phyloP scores from a whole-genome alignment of 1,140 invertebrate genomes.

The Heliconius congener region DNA sequence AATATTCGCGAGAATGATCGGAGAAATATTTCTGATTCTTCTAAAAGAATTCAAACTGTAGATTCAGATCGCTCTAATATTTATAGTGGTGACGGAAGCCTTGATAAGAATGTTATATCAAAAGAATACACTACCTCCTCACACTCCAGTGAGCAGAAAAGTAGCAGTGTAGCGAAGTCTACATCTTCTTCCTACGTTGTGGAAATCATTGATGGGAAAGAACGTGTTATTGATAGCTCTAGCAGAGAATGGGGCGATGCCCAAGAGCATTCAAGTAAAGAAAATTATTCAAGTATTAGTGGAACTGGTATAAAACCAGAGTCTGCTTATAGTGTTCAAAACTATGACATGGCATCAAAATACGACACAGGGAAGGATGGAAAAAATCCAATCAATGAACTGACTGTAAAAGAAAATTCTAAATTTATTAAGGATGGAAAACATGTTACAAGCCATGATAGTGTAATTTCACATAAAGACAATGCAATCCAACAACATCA shows the following conservation, averaged over 20 bases:
- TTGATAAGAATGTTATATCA: constrained; percentile 65
- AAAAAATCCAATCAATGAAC: constrained; percentile 62
- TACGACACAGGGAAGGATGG: constrained; percentile 82
- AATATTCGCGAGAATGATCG: constrained; percentile 64
- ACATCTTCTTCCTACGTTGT: constrained; percentile 82
- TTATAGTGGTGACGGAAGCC: constrained; percentile 66
- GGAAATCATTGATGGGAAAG: constrained; percentile 84
- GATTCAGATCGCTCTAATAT: constrained; percentile 66
- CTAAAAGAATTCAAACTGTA: constrained; percentile 55
- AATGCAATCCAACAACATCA: constrained; percentile 59
- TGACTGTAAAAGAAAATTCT: constrained; percentile 67
- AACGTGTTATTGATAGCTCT: constrained; percentile 82
- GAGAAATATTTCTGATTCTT: constrained; percentile 52
- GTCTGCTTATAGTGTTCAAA: constrained; percentile 76
- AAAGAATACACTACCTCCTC: constrained; percentile 68
- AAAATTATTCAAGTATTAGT: constrained; percentile 76
- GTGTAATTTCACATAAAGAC: constrained; percentile 64
- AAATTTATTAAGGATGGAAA: constrained; percentile 70
- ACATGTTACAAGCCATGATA: constrained; percentile 63
- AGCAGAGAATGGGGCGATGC: constrained; percentile 81
- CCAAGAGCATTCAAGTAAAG: constrained; percentile 74
- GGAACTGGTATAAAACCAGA: constrained; percentile 81
- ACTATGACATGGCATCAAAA: constrained; percentile 78
- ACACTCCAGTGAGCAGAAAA: constrained; percentile 72
- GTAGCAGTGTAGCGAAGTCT: constrained; percentile 77